These are phyloP conservation scores for Nycticryphes semicollaris DNA, from an alignment of 2,113 vertebrate genomes.

Conservation along the genomic window DNA sequence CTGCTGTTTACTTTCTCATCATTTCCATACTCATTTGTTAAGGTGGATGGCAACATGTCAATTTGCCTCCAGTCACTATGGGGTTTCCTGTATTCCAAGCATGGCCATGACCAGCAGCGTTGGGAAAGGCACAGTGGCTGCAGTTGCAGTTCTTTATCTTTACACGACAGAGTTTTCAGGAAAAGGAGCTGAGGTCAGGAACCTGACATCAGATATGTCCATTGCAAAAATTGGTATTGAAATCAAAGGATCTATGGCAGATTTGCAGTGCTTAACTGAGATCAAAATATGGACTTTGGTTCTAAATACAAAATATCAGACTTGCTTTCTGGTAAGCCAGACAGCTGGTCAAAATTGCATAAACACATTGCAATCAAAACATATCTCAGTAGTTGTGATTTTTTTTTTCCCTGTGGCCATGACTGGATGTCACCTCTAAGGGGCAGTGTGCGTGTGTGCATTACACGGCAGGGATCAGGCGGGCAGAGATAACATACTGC, in stretches of 20 bases:
- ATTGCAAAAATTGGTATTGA: background rate
- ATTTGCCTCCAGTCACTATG: background rate
- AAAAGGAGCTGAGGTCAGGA: background rate
- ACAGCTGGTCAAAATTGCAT: background rate
- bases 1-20: constrained; percentile 2
- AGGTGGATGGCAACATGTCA: background rate
- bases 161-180: background rate
- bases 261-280: background rate
- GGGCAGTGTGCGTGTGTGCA: constrained; percentile 70
- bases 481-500: background rate
- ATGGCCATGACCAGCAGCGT: background rate
- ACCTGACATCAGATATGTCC: background rate
- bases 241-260: background rate
- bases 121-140: background rate
- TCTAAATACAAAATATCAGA: background rate
- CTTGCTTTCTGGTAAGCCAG: background rate
- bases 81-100: background rate
- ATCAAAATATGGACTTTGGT: background rate
- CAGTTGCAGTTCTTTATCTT: background rate
- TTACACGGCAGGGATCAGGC: background rate
- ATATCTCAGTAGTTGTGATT: background rate
- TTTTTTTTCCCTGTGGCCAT: constrained; percentile 21
- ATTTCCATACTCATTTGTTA: background rate
- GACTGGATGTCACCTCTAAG: constrained; percentile 59
- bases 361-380: background rate